Base-by-base conservation (phyloP, 1,140 invertebrate species). In the Drosophila athabasca region DNA sequence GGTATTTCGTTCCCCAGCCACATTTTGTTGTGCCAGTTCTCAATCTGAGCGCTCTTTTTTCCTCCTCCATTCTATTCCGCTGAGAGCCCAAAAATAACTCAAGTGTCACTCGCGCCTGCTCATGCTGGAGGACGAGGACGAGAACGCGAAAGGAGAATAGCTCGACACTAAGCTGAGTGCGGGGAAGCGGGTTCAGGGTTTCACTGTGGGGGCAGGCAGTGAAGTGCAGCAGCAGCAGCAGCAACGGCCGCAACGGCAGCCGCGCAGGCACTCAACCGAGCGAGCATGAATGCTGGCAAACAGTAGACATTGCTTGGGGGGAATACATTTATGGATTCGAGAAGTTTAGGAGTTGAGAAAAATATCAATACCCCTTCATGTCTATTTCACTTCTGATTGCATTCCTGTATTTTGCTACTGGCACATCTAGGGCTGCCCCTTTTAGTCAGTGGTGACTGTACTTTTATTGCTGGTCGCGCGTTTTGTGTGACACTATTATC, bases 71-170 rank as follows among this genome's bases (percentile, higher is more conserved):
- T 69, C 64, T 46, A 44, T 22, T 43, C 19, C 52, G 15, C 5
- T 13, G 52, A 69, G 64, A 61, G 17, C 49, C 78, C 81, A 59
- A 87, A 85, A 85, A 85, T 85, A 85, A 87, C 81, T 85, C 82
- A 81, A 85, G 81, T 87, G 62, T 68, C 76, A 52, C n/a, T 68
- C 49, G 67, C 67, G 77, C 45, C 44, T 64, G 49, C 58, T 61
- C 60, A 62, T 15, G 60, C 48, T 39, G 43, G 29, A 1, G 29
- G 29, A 35, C 35, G 35, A 35, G 35, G 11, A 11, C 1, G 35
- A 39, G 35, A 13, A 11, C 3, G 35, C 26, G 49, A 5, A 26
- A 26, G 24, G 24, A 49, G 61, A 43, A 52, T 39, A 39, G 59
- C 69, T 43, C 52, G 51, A 8, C 5, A 39, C 41, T 72, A 55